Evolutionary conservation across 2,888 invertebrate genomes (phyloP).

Genomic region (Chalcis sispes): DNA sequence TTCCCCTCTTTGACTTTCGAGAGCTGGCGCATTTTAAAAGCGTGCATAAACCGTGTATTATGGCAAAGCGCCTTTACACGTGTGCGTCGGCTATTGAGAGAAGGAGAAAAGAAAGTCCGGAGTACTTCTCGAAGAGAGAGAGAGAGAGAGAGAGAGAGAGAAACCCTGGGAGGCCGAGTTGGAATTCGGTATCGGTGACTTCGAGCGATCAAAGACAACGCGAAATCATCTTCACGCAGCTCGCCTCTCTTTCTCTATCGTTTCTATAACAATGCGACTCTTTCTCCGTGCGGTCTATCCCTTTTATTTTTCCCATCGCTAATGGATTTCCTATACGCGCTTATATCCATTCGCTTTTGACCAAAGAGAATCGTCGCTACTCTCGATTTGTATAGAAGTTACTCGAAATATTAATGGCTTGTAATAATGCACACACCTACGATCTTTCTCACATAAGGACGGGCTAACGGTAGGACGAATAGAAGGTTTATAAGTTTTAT

Average conservation of each 20-base stretch:
- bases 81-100: no score
- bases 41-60: slow-evolving; percentile 30
- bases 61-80: no score
- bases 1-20: slow-evolving; percentile 29
- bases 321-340: background rate
- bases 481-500: background rate
- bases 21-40: slow-evolving; percentile 28
- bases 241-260: no score
- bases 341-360: no score
- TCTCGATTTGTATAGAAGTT: background rate
- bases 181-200: slow-evolving; percentile 56
- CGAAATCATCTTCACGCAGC: slow-evolving; percentile 60
- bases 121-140: background rate
- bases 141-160: no score
- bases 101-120: no score
- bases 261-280: slow-evolving; percentile 47
- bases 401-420: slow-evolving; percentile 38
- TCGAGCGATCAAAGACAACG: slow-evolving; percentile 65
- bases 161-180: slow-evolving; percentile 57
- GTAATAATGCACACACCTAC: background rate
- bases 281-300: slow-evolving; percentile 20
- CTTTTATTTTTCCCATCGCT: background rate
- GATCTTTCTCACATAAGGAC: slow-evolving; percentile 23
- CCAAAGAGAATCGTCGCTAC: no score
- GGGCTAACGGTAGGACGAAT: background rate